phyloP scores from a whole-genome alignment of 2,797 vertebrate genomes.

The Percopsis omiscomaycus region DNA sequence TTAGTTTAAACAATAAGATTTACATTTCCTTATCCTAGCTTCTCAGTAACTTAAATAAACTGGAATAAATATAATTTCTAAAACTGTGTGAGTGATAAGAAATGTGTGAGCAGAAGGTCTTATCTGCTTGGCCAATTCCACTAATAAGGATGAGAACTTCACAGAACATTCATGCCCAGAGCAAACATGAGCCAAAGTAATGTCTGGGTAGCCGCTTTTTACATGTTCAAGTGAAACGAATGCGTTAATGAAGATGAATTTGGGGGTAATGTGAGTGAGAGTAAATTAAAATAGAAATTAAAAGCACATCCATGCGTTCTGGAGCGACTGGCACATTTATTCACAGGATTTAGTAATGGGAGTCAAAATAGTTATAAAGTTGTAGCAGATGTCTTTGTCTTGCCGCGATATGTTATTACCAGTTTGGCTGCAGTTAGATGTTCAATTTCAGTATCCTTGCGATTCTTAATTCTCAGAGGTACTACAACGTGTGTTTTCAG shows the following conservation, averaged over 20 bases:
- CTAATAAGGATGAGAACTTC: conserved; percentile 34
- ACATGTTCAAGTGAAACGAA: conserved; percentile 40
- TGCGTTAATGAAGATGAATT: conserved; percentile 56
- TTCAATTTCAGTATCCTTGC: conserved; percentile 16
- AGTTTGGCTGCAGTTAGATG: conserved; percentile 21
- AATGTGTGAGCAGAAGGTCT: conserved; percentile 22
- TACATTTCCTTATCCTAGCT: no score
- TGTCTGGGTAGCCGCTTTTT: conserved; percentile 15
- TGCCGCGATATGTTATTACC: conserved; percentile 41
- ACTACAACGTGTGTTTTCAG: background rate
- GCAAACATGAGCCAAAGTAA: conserved; percentile 42
- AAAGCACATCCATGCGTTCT: conserved; percentile 52
- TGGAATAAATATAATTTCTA: background rate
- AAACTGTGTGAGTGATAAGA: conserved; percentile 7
- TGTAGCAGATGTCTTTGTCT: conserved; percentile 37
- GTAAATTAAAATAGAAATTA: conserved; percentile 50
- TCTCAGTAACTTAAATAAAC: no score
- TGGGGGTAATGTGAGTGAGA: conserved; percentile 38
- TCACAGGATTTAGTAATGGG: conserved; percentile 55
- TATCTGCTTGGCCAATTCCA: conserved; percentile 36
- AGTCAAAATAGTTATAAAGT: conserved; percentile 50
- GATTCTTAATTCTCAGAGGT: conserved; percentile 6
- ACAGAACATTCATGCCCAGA: conserved; percentile 50
- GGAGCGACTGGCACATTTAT: conserved; percentile 49
- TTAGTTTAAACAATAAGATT: no score